Evolutionary conservation across 2,888 invertebrate species (phyloP).

Genomic region (Chironomus tentans): DNA sequence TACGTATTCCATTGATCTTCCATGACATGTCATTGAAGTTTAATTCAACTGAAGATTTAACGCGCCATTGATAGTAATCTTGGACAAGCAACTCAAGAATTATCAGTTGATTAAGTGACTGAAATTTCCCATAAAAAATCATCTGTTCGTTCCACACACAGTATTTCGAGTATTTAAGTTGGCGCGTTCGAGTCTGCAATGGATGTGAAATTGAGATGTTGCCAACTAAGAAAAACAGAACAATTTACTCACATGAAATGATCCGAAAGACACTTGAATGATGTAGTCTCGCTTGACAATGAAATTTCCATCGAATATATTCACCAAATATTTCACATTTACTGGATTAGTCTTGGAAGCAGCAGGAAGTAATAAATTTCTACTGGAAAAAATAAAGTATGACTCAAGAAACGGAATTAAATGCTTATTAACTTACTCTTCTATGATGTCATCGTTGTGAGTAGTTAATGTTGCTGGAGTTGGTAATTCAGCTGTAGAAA

Average conservation of each 20-base stretch:
- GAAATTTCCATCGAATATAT: slow-evolving; percentile 47
- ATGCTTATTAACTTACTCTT: slow-evolving; percentile 46
- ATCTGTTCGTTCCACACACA: slow-evolving; percentile 72
- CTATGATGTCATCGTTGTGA: slow-evolving; percentile 59
- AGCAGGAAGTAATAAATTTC: slow-evolving; percentile 58
- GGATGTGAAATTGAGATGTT: slow-evolving; percentile 28
- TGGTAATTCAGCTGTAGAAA: slow-evolving; percentile 58
- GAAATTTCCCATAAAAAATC: slow-evolving; percentile 70
- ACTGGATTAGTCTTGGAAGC: slow-evolving; percentile 44
- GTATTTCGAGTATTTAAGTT: slow-evolving; percentile 49
- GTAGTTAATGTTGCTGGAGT: slow-evolving; percentile 34
- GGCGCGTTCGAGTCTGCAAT: slow-evolving; percentile 53
- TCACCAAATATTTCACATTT: slow-evolving; percentile 48
- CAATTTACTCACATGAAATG: neutral
- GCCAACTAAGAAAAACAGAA: neutral
- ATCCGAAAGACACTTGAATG: slow-evolving; percentile 36
- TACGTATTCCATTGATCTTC: slow-evolving; percentile 39
- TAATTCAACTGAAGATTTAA: slow-evolving; percentile 36
- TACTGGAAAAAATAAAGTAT: slow-evolving; percentile 35
- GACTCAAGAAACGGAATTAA: neutral
- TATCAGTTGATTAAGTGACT: slow-evolving; percentile 65
- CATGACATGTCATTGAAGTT: slow-evolving; percentile 40
- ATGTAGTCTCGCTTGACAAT: slow-evolving; percentile 38
- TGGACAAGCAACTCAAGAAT: slow-evolving; percentile 52
- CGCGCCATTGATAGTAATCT: slow-evolving; percentile 43